Evolutionary conservation across 2,888 invertebrate species (phyloP), one percentile per base, ranked within the genome.

Genomic region (Nephrocerus scutellatus): DNA sequence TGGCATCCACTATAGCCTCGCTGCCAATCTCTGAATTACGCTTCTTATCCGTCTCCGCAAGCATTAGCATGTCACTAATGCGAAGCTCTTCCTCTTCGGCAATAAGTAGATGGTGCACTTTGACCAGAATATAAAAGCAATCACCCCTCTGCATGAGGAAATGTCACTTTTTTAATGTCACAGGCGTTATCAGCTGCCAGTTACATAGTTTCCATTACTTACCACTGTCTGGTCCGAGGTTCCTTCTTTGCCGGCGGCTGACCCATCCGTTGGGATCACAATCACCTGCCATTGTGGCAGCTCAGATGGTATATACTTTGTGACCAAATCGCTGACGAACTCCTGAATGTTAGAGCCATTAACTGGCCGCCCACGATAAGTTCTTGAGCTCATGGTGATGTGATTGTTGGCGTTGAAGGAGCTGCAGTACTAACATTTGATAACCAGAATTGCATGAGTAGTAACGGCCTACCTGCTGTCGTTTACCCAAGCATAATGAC

Each of bases 261-360:
- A 26, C 7, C 23, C 35, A n/a, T 52, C 31, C 10, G 58, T 55
- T 2, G 83, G 82, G 52, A 87, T 82, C 2, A 86, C 72, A 24
- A 80, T 77, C 36, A 86, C 77, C 59, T 88, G 87, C 88, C 88
- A 88, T 10, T 86, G 86, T 0, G 88, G 79, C 39, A 78, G 72
- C 36, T 80, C 78, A 2, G 71, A 69, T 6, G 84, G 79, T 38
- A 88, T 75, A 59, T 82, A 84, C 68, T 85, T 86, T 4, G 82
- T 79, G 18, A 84, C 77, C 41, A 83, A 74, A 38, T 85, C 84
- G 55, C 84, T 85, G 31, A 86, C 77, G 57, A 79, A 84, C 21
- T 85, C 84, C 73, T 87, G 85, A 48, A 87, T 77, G 57, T 84
- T 87, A 28, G 68, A 68, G 39, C 86, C 84, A 14, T 74, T 76